phyloP scores from a whole-genome alignment of 2,113 vertebrate genomes.

The Triplophysa rosa region DNA sequence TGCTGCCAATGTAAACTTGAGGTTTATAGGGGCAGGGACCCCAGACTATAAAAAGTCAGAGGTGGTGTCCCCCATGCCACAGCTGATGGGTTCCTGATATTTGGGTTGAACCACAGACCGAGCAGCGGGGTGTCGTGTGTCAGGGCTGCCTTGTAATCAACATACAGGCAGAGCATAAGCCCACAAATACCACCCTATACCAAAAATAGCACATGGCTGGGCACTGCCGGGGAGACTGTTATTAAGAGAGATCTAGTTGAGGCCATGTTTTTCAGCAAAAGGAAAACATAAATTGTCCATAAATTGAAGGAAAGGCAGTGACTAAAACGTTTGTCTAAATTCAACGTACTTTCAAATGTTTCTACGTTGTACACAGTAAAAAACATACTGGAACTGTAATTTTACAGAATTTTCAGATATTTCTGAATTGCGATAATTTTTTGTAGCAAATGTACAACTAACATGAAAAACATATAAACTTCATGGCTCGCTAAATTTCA shows the following conservation, averaged over 20 bases:
- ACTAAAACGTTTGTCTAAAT: neutral
- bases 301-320: conserved; percentile 6
- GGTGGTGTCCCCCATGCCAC: conserved; percentile 47
- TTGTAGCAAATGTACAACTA: no score
- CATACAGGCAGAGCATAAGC: conserved; percentile 46
- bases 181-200: conserved; percentile 53
- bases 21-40: conserved; percentile 55
- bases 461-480: no score
- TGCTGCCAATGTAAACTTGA: conserved; percentile 56
- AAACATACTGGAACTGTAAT: neutral
- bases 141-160: conserved; percentile 59
- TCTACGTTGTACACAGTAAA: neutral
- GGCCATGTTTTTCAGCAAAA: conserved; percentile 33
- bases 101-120: conserved; percentile 46
- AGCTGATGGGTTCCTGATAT: conserved; percentile 44
- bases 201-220: conserved; percentile 46
- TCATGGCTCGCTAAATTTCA: no score
- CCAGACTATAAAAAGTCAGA: conserved; percentile 58
- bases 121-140: conserved; percentile 56
- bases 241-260: conserved; percentile 43
- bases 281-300: conserved; percentile 28
- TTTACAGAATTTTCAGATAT: no score
- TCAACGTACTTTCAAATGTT: neutral
- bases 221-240: conserved; percentile 43
- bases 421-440: no score